These are phyloP conservation scores for Colossoma macropomum DNA, from an alignment of 2,113 vertebrate genomes.

Conservation along the genomic window DNA sequence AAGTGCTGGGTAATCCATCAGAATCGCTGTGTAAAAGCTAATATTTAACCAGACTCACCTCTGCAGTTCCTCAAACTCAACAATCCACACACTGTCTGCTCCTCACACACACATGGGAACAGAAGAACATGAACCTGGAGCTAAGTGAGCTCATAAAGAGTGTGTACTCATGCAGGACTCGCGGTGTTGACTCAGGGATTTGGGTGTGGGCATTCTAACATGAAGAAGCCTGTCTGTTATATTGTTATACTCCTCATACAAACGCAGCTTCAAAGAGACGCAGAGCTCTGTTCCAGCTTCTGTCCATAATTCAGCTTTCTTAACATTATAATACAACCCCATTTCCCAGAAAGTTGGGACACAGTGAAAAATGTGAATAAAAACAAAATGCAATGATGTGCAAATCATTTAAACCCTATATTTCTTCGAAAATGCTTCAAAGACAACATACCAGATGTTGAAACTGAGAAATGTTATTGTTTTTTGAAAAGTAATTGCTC, in stretches of 20 bases:
- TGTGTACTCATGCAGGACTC: constrained; percentile 10
- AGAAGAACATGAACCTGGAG: constrained; percentile 21
- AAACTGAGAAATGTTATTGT: no score
- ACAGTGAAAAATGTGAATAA: no score
- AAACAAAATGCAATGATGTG: no score
- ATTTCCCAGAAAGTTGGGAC: no score
- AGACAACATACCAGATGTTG: no score
- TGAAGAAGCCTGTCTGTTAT: not conserved
- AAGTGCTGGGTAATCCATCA: constrained; percentile 59
- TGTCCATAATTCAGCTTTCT: no score
- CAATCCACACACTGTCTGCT: constrained; percentile 64
- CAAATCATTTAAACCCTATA: no score
- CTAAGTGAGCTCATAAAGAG: constrained; percentile 20
- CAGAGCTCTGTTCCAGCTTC: no score
- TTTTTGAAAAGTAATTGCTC: no score
- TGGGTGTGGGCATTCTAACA: not conserved
- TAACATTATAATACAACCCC: no score
- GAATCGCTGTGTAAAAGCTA: constrained; percentile 58
- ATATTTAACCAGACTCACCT: constrained; percentile 66
- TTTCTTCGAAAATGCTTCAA: no score
- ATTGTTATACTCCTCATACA: not conserved
- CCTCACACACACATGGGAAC: constrained; percentile 14
- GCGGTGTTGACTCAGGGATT: not conserved
- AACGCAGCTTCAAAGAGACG: not conserved
- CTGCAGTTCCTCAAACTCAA: constrained; percentile 61